Evolutionary conservation across 2,888 invertebrate genomes (phyloP).

Genomic region (Cecidostiba fungosa): DNA sequence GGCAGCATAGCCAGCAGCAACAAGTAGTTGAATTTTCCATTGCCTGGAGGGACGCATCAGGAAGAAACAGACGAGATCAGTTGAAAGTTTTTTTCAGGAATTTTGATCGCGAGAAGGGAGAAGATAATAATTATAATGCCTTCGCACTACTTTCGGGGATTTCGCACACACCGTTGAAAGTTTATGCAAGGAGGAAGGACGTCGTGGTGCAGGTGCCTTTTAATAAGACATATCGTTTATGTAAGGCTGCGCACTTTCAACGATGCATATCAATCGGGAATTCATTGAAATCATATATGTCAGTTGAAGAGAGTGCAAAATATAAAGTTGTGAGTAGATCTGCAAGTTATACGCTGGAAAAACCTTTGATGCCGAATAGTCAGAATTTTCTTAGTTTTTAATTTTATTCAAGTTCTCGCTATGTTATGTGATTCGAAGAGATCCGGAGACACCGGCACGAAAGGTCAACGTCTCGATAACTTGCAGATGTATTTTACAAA

Average conservation of each 20-base stretch:
- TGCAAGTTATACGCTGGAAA: not conserved
- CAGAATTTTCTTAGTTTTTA: too few relatives aligned
- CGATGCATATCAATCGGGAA: not conserved
- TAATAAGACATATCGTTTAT: not conserved
- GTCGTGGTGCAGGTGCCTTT: not conserved
- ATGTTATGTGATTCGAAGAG: too few relatives aligned
- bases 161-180: too few relatives aligned
- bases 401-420: too few relatives aligned
- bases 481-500: not conserved
- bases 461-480: not conserved
- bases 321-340: not conserved
- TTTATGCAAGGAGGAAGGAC: not conserved
- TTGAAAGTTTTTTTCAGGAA: not conserved
- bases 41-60: slow-evolving; percentile 73
- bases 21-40: slow-evolving; percentile 82
- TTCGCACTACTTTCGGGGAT: too few relatives aligned
- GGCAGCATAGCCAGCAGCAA: slow-evolving; percentile 81
- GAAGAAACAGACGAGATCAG: slow-evolving; percentile 16
- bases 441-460: not conserved
- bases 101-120: not conserved
- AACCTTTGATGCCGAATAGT: too few relatives aligned
- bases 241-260: not conserved
- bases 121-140: not conserved
- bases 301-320: too few relatives aligned
- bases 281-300: too few relatives aligned